Base-by-base conservation (phyloP, 1,140 invertebrate genomes). In the Phthorimaea operculella region DNA sequence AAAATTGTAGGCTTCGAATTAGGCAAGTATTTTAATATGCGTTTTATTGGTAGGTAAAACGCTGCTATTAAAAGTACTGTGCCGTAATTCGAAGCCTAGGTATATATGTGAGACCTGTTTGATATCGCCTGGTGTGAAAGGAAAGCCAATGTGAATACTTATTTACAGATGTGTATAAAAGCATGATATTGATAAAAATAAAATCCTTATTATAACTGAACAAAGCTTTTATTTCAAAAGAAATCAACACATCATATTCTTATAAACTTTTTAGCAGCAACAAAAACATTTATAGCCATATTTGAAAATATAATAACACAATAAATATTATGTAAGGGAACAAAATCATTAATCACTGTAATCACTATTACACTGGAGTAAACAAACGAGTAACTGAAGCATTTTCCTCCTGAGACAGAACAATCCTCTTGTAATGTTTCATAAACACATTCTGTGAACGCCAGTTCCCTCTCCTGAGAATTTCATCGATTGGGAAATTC, bases 71-170 rank as follows among this genome's bases (percentile, higher is more conserved):
- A 47, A 47, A 47, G 15, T 15, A 47, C 45, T 47, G 45, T 39
- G 36, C 36, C 45, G 45, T n/a, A 47, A 47, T 47, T 47, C 45
- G 45, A 47, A 47, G 45, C 45, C 45, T 47, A 47, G n/a, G 21
- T 15, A 42, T 42, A 47, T 47, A 47, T 47, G 45, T 47, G 45
- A 47, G 45, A 47, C 11, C 15, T 14, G 45, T 16, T 11, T 16
- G 39, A 9, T 11, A 14, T n/a, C 15, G 11, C 15, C 45, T 47
- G 10, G 15, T 47, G 11, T n/a, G 14, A 28, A 28, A 28, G 21
- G 21, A 28, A 28, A 28, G 21, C 21, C 21, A 28, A 28, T 2
- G 21, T 28, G 21, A 28, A 28, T 28, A 4, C 2, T 28, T 28
- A 28, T 28, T 28, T 4, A 28, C 21, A 28, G 21, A 28, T 28